phyloP scores from a whole-genome alignment of 1,140 invertebrate species.

The Dinothrombium tinctorium region DNA sequence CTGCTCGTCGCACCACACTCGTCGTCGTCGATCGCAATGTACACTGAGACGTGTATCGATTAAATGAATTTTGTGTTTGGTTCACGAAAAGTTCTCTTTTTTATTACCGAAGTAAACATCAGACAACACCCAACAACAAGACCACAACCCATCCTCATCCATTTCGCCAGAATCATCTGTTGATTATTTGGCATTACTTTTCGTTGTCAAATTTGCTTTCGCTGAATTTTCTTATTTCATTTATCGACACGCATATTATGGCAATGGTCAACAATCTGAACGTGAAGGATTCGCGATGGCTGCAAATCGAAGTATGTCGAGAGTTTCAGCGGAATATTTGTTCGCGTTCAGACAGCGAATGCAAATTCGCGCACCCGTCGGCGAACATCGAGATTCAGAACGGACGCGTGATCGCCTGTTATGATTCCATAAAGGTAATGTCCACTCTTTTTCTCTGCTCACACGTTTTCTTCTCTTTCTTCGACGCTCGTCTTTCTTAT shows the following conservation, averaged over 20 bases:
- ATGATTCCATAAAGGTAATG: conserved; percentile 99
- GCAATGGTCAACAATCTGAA: conserved; percentile 4
- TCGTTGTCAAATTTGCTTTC: no score
- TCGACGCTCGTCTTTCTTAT: conserved; percentile 16
- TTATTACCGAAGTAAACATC: no score
- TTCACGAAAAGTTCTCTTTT: no score
- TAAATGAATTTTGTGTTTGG: no score
- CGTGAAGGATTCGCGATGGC: conserved; percentile 90
- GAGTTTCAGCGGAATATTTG: conserved; percentile 99
- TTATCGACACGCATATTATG: not conserved
- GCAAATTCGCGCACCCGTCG: conserved; percentile 99
- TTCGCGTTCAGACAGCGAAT: conserved; percentile 84
- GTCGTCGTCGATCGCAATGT: no score
- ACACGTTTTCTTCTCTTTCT: conserved; percentile 2
- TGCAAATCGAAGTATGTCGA: conserved; percentile 96
- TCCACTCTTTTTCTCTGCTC: no score
- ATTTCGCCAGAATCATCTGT: not conserved
- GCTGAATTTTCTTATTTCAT: no score
- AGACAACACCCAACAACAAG: no score
- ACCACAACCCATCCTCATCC: not conserved
- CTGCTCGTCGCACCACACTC: no score
- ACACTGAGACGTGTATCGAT: no score
- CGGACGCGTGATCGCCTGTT: conserved; percentile 96
- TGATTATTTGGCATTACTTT: not conserved
- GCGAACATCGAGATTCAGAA: conserved; percentile 98